Evolutionary conservation across 2,113 vertebrate genomes (phyloP), one percentile per base, ranked within the genome.

Genomic region (Microcebus tavaratra): DNA sequence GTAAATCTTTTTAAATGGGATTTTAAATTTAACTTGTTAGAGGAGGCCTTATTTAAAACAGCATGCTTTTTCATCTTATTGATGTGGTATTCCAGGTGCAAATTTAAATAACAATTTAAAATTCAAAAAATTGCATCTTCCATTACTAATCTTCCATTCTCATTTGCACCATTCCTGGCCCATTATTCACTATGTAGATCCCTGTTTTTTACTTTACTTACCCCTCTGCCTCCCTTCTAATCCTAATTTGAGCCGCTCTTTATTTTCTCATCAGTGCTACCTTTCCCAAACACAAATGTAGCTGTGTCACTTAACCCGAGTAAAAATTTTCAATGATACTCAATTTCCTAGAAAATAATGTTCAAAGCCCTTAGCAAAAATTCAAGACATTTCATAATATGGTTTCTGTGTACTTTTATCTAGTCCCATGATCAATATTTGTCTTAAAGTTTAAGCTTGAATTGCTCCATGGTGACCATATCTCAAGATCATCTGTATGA

Each of bases 91-190:
- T 67, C 20, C 29, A 79, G 75, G 5, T 17, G 42, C 27, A 87
- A 55, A 50, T 68, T 80, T 79, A 6, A 72, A 63, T 72, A 63
- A 10, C 8, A 53, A n/a, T 93, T 91, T 89, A 50, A 79, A 76
- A 80, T 61, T 25, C 1, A 88, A 94, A 80, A 75, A 59, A 50
- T 2, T 48, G 94, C 68, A 61, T 57, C n/a, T 79, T 34, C 61
- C 45, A 12, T 90, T 65, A 57, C 20, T 59, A 72, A 57, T 57
- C 10, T 42, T 68, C 12, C 27, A 76, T 27, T 81, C 6, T 23
- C 23, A 18, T 78, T 31, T 10, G 15, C 11, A 80, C 45, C 21
- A 10, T 67, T 86, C 36, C 61, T 78, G 4, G 11, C 21, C 79
- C n/a, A 42, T 48, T 20, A 15, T 25, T 31, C 9, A 42, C 34